Evolutionary conservation across 2,113 vertebrate genomes (phyloP).

Genomic region (Lycaon pictus): DNA sequence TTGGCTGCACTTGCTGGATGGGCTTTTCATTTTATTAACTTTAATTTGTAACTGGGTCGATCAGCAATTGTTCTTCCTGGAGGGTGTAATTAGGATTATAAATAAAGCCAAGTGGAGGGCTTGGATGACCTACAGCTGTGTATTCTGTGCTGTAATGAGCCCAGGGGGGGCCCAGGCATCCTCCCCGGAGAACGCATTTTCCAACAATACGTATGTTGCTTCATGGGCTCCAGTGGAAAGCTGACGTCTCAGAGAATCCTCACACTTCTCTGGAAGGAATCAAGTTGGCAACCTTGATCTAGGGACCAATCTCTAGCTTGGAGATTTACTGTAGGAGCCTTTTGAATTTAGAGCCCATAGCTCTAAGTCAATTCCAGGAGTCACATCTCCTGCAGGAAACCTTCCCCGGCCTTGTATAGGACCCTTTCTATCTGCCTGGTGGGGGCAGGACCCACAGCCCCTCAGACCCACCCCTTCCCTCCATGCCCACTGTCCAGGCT

Average conservation of each 20-base stretch:
- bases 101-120: slow-evolving; percentile 45
- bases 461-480: background rate
- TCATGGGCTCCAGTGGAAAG: background rate
- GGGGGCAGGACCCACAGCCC: background rate
- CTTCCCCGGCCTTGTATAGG: background rate
- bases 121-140: background rate
- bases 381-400: background rate
- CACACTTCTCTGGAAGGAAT: background rate
- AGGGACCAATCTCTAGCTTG: background rate
- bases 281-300: background rate
- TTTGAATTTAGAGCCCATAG: background rate
- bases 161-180: no score
- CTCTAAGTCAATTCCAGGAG: background rate
- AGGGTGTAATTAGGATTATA: slow-evolving; percentile 60
- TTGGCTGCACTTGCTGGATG: background rate
- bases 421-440: rapidly evolving
- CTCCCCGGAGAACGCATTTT: background rate
- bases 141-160: background rate
- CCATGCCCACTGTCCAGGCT: background rate
- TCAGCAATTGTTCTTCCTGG: slow-evolving; percentile 52
- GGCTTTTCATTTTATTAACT: slow-evolving; percentile 55
- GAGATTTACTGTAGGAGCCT: background rate
- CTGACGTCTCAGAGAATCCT: background rate
- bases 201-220: background rate
- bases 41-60: slow-evolving; percentile 60